Evolutionary conservation across 2,797 vertebrate species (phyloP), one percentile per base, ranked within the genome.

Genomic region (Aulostomus chinensis): DNA sequence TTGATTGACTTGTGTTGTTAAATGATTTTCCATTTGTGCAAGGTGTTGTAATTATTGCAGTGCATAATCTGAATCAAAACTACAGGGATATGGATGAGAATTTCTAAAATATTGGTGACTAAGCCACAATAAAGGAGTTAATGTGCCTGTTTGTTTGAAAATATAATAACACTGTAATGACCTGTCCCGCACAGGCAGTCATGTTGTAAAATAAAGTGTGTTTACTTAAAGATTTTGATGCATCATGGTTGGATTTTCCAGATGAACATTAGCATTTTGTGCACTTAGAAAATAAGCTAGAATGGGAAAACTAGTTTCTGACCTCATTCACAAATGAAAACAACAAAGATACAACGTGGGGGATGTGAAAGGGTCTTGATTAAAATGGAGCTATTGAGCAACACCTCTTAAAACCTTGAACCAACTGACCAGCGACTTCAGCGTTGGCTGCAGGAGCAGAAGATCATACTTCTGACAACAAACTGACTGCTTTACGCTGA

Each of bases 201-300:
- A 71, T 74, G 77, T 75, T 83, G 75, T 85, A 78, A 84, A 87
- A 82, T 86, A 86, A 85, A 86, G 47, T 73, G 68, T 86, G 78
- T 80, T 86, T 76, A 79, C 81, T 60, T 81, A 77, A 66, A 52
- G 26, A 49, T n/a, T 34, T 24, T 53, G 11, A 11, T 64, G 40
- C 18, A 9, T 18, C 9, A 3, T 58, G n/a, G 3, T 31, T 68
- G 5, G 26, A 9, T 39, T 41, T 55, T 24, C 14, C 2, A 43
- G 18, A 32, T 36, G 1, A 47, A 7, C 11, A 4, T 25, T 7
- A 25, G n/a, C n/a, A n/a, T n/a, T n/a, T n/a, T n/a, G n/a, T n/a
- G n/a, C n/a, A n/a, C n/a, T n/a, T n/a, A n/a, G n/a, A n/a, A n/a
- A n/a, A n/a, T n/a, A n/a, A n/a, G n/a, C n/a, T n/a, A n/a, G n/a